A percentile compares a stretch with the other conserved stretches of the same genome.
These are phyloP conservation scores for Sitta carolinensis DNA, from an alignment of 2,797 vertebrate genomes.

Conservation along the genomic window DNA sequence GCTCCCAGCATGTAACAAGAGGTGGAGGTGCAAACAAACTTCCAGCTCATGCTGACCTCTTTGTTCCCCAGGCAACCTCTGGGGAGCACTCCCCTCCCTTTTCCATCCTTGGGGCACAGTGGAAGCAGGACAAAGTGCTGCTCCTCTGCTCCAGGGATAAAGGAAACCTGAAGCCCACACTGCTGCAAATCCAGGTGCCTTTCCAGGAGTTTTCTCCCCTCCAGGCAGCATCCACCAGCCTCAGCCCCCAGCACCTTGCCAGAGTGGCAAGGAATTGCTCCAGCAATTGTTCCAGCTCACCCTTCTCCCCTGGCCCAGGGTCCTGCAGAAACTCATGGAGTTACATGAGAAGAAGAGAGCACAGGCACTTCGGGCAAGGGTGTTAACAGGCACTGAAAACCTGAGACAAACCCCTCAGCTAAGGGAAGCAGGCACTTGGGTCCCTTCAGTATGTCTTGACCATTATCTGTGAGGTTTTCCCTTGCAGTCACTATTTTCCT, in stretches of 20 bases:
- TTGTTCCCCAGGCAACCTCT: fast-evolving
- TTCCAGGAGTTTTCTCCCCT: background rate
- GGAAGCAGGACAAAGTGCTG: background rate
- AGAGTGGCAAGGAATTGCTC: background rate
- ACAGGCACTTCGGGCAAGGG: background rate
- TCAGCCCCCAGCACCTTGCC: background rate
- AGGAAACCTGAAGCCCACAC: background rate
- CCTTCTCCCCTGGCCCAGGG: background rate
- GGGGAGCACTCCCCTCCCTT: background rate
- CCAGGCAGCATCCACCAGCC: background rate
- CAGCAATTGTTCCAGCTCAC: background rate
- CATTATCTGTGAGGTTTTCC: background rate
- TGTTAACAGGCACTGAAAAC: background rate
- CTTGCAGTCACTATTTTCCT: background rate
- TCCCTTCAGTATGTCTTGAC: background rate
- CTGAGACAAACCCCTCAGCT: background rate
- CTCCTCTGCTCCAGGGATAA: background rate
- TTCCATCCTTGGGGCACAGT: background rate
- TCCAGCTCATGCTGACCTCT: background rate
- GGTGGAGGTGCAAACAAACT: background rate
- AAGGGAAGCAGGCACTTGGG: background rate
- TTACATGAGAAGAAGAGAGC: background rate
- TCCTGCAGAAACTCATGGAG: background rate
- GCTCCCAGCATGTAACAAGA: background rate
- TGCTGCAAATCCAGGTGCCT: background rate